These are phyloP conservation scores for Ochlodes sylvanus DNA, from an alignment of 2,888 invertebrate genomes.

Conservation along the genomic window DNA sequence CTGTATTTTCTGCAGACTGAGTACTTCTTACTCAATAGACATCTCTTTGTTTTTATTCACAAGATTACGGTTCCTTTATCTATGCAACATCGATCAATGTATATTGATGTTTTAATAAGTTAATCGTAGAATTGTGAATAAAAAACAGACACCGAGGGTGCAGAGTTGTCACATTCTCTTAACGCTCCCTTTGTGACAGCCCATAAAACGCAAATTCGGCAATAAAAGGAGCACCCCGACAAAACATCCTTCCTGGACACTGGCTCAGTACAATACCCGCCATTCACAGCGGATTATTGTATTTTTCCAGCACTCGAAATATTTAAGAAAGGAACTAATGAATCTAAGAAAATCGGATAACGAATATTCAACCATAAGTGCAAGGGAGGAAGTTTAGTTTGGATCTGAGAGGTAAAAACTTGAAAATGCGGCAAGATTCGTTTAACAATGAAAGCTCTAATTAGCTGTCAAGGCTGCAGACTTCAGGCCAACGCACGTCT, in stretches of 20 bases:
- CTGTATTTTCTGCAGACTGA: too few relatives aligned
- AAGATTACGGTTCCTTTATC: constrained; percentile 9
- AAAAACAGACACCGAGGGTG: constrained; percentile 62
- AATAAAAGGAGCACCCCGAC: constrained; percentile 81
- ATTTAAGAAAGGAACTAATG: constrained; percentile 81
- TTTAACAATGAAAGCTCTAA: constrained; percentile 82
- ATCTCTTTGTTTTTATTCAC: too few relatives aligned
- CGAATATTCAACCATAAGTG: constrained; percentile 59
- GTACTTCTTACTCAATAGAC: too few relatives aligned
- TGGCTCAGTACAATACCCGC: constrained; percentile 80
- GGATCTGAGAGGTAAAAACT: constrained; percentile 48
- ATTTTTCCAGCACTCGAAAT: constrained; percentile 81
- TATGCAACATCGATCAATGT: constrained; percentile 11
- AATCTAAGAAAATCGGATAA: constrained; percentile 54
- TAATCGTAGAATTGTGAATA: constrained; percentile 53
- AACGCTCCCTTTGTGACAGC: constrained; percentile 71
- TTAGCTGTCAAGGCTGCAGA: constrained; percentile 82
- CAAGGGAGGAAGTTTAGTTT: constrained; percentile 24
- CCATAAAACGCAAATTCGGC: constrained; percentile 84
- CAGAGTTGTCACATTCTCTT: constrained; percentile 74
- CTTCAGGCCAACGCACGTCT: constrained; percentile 64
- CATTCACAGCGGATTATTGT: constrained; percentile 81
- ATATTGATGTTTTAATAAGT: constrained; percentile 42
- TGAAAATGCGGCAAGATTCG: constrained; percentile 67
- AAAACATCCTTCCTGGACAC: constrained; percentile 84